Evolutionary conservation across 2,888 invertebrate genomes (phyloP).

Genomic region (Smittia aterrima): DNA sequence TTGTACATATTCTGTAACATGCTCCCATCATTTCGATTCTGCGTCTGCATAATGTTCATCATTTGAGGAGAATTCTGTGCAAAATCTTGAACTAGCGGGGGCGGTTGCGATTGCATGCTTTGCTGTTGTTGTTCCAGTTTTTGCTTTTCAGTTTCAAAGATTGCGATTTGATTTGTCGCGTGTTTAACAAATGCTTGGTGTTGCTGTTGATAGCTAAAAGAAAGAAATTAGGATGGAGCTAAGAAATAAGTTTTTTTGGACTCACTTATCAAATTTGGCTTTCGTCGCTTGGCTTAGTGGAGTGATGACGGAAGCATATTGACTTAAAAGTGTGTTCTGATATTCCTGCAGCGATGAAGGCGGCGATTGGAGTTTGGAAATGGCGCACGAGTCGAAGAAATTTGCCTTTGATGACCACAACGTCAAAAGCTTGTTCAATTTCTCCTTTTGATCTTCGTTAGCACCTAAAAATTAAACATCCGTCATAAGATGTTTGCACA

Average conservation of each 20-base stretch:
- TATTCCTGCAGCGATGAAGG: constrained; percentile 85
- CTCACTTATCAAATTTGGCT: constrained; percentile 73
- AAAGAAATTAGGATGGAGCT: constrained; percentile 20
- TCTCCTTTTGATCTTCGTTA: constrained; percentile 82
- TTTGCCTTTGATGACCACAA: constrained; percentile 96
- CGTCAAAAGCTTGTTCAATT: constrained; percentile 88
- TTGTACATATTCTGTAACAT: constrained; percentile 46
- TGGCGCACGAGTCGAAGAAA: constrained; percentile 78
- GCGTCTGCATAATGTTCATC: constrained; percentile 42
- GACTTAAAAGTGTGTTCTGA: constrained; percentile 78
- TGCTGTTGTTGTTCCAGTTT: constrained; percentile 55
- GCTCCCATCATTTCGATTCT: constrained; percentile 42
- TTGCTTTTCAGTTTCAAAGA: constrained; percentile 75
- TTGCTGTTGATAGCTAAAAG: constrained; percentile 78
- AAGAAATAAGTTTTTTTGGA: constrained; percentile 42
- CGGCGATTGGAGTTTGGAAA: constrained; percentile 84
- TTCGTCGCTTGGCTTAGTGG: constrained; percentile 78
- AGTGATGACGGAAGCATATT: constrained; percentile 74
- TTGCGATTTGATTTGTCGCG: constrained; percentile 83
- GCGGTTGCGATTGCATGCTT: constrained; percentile 43
- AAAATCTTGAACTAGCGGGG: constrained; percentile 41
- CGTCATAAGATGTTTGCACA: constrained; percentile 51
- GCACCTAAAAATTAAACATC: constrained; percentile 60
- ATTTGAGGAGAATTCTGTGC: constrained; percentile 41
- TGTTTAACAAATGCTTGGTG: constrained; percentile 94